A percentile compares a stretch with the other conserved stretches of the same genome.
These are phyloP conservation scores for Plusia festucae DNA, from an alignment of 2,888 invertebrate species.

Conservation along the genomic window DNA sequence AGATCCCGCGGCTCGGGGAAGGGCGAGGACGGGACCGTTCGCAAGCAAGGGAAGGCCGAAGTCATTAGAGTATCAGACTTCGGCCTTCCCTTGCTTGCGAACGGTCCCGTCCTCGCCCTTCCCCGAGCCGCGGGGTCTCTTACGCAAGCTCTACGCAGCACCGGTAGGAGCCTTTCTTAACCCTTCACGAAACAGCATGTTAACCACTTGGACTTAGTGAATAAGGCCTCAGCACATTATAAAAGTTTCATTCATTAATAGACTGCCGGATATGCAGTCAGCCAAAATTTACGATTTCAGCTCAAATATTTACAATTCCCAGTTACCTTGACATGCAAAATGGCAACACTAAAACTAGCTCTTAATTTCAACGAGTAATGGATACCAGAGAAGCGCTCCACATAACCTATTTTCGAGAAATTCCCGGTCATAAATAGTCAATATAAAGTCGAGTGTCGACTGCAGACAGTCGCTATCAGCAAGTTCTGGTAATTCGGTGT, in stretches of 20 bases:
- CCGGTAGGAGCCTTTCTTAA: too few relatives aligned
- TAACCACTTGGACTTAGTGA: too few relatives aligned
- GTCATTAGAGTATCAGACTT: too few relatives aligned
- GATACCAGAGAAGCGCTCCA: conserved; percentile 20
- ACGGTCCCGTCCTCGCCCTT: too few relatives aligned
- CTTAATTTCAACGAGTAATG: conserved; percentile 9
- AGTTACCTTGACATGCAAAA: background rate
- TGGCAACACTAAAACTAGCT: background rate
- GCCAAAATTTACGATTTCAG: background rate
- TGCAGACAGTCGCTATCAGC: conserved; percentile 68
- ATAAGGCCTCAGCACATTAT: background rate
- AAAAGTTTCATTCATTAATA: background rate
- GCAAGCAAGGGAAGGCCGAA: too few relatives aligned
- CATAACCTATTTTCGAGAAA: conserved; percentile 49
- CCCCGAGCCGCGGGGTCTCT: too few relatives aligned
- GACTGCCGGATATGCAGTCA: background rate
- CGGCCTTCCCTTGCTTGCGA: too few relatives aligned
- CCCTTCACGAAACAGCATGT: too few relatives aligned
- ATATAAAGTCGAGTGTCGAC: conserved; percentile 67
- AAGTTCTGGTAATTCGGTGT: conserved; percentile 73
- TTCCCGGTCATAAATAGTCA: conserved; percentile 62
- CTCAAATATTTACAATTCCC: background rate
- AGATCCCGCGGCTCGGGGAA: too few relatives aligned
- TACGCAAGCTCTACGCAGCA: too few relatives aligned
- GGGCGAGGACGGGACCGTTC: too few relatives aligned